These are phyloP conservation scores for Cuniculus paca DNA, from an alignment of 2,797 vertebrate species.

Conservation along the genomic window DNA sequence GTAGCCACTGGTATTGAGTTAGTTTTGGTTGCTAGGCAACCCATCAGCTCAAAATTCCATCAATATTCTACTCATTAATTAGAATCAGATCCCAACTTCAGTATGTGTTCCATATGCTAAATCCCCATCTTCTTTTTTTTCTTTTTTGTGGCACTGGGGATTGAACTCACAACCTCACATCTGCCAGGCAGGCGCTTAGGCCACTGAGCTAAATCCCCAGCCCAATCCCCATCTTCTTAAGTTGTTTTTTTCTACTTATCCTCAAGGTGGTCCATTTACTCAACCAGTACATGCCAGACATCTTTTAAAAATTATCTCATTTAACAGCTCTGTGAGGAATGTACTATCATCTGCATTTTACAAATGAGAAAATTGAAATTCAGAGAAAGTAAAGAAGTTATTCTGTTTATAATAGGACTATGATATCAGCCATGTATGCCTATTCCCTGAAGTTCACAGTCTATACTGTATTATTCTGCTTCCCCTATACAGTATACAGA, in stretches of 20 bases:
- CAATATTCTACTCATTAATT: slow-evolving; percentile 75
- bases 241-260: background rate
- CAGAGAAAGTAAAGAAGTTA: slow-evolving; percentile 35
- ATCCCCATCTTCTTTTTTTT: background rate
- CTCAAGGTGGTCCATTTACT: slow-evolving; percentile 35
- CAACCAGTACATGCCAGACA: background rate
- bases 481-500: background rate
- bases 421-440: background rate
- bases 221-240: slow-evolving; percentile 34
- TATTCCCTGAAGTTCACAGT: background rate
- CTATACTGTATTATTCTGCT: background rate
- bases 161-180: too few species aligned
- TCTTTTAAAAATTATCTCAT: slow-evolving; percentile 32
- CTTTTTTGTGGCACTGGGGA: too few species aligned
- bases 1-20: slow-evolving; percentile 53
- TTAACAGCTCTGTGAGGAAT: background rate
- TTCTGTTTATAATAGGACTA: background rate
- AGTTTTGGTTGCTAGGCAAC: slow-evolving; percentile 74
- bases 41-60: slow-evolving; percentile 59
- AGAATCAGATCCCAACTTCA: slow-evolving; percentile 50
- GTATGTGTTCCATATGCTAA: slow-evolving; percentile 59
- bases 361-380: slow-evolving; percentile 18
- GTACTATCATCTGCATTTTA: background rate
- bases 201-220: slow-evolving; percentile 52
- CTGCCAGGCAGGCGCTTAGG: too few species aligned